These are phyloP conservation scores for Callyntrura guangdongensis DNA, from an alignment of 2,888 invertebrate species.

Conservation along the genomic window DNA sequence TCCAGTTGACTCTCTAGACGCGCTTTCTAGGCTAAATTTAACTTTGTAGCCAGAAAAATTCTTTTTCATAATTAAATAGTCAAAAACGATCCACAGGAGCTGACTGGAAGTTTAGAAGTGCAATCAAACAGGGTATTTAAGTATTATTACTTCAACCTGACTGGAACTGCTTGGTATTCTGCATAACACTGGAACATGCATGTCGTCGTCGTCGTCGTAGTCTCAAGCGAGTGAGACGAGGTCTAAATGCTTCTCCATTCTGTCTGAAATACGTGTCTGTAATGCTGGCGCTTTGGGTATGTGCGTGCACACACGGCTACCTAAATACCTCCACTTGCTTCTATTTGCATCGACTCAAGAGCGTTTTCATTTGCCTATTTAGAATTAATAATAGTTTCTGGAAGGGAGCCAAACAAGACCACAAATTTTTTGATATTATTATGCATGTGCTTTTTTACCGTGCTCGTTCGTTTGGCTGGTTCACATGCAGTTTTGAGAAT, in stretches of 20 bases:
- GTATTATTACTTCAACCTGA: constrained; percentile 52
- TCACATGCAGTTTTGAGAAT: constrained; percentile 28
- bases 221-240: constrained; percentile 5
- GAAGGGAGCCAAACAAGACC: constrained; percentile 71
- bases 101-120: constrained; percentile 30
- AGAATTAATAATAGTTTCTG: constrained; percentile 62
- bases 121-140: constrained; percentile 58
- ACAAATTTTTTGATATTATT: constrained; percentile 60
- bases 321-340: background rate
- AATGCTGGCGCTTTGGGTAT: background rate
- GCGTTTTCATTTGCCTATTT: constrained; percentile 51
- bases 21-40: constrained; percentile 13
- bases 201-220: too few relatives aligned
- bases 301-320: background rate
- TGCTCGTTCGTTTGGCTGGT: background rate
- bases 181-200: constrained; percentile 13
- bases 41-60: constrained; percentile 43
- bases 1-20: background rate
- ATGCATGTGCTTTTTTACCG: background rate
- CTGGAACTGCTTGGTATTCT: constrained; percentile 44
- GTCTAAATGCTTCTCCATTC: background rate
- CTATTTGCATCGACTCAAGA: constrained; percentile 50
- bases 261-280: background rate
- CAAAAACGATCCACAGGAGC: constrained; percentile 48
- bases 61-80: constrained; percentile 51